Evolutionary conservation across 2,797 vertebrate species (phyloP), one percentile per base, ranked within the genome.

Genomic region (Gymnopithys bicolor): DNA sequence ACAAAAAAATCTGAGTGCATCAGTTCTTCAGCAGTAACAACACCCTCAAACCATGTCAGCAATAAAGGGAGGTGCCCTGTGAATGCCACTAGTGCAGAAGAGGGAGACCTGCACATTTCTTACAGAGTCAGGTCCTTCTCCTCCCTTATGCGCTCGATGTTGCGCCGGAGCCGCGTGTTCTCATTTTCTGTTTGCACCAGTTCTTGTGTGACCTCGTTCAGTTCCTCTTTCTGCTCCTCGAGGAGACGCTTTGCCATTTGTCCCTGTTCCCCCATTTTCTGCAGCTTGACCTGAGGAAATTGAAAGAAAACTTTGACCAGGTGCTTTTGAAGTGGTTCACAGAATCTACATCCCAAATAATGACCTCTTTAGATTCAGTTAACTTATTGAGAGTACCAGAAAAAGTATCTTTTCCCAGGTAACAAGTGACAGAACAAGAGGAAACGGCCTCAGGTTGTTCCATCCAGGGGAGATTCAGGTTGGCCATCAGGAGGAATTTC

Each of bases 61-160:
- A 63, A 37, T 22, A 46, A 78, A 66, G 19, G 19, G 10, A 58
- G 35, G 32, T 80, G 56, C 22, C 22, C 80, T 84, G 46, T 66
- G 76, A 89, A 28, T 23, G 30, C 6, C 33, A 33, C 19, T 13
- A 16, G 27, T 33, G 70, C 37, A 79, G 15, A 66, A 35, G 16
- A 43, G 18, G 1, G 16, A 64, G 48, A 83, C 22, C 5, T 8
- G 27, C 33, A 79, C 46, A 13, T n/a, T 24, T 79, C 95, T 94
- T 97, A 98, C 99, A 98, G 84, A 94, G 95, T 98, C 33, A 96
- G 94, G 76, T 98, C 98, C 13, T 96, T 98, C 69, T 98, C 99
- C 77, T 98, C 98, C 91, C 98, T 97, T 84, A 99, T 99, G 94
- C 98, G 98, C 86, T 99, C 98, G 59, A 99, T 98, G 80, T 98